These are phyloP conservation scores for Antennarius striatus DNA, from an alignment of 2,113 vertebrate species.

Conservation along the genomic window DNA sequence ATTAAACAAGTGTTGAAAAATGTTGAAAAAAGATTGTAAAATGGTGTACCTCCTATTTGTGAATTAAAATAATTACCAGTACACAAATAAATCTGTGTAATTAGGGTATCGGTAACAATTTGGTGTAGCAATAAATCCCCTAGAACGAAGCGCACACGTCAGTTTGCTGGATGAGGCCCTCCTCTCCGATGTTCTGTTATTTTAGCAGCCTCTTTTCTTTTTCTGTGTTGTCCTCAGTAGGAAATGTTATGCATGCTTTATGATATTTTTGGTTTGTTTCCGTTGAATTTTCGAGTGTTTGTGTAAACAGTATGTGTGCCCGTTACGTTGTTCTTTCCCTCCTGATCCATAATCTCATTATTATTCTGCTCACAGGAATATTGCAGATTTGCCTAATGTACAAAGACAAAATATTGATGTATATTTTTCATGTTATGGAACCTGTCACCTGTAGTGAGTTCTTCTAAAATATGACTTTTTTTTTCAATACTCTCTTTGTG, in stretches of 20 bases:
- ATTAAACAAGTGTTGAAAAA: constrained; percentile 64
- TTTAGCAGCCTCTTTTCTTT: constrained; percentile 68
- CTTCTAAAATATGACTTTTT: constrained; percentile 96
- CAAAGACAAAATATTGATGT: constrained; percentile 97
- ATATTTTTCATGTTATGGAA: constrained; percentile 99
- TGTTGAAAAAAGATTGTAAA: constrained; percentile 35
- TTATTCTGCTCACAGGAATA: constrained; percentile 81
- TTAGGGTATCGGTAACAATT: constrained; percentile 63
- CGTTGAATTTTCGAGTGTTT: constrained; percentile 56
- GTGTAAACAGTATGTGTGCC: constrained; percentile 29
- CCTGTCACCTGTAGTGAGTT: constrained; percentile 97
- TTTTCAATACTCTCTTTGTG: constrained; percentile 87
- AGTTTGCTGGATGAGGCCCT: constrained; percentile 64
- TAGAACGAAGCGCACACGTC: constrained; percentile 48
- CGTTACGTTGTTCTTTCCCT: constrained; percentile 49
- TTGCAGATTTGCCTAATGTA: constrained; percentile 90
- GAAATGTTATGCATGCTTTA: constrained; percentile 87
- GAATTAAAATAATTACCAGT: constrained; percentile 50
- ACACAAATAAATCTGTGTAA: constrained; percentile 61
- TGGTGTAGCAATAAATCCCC: constrained; percentile 79
- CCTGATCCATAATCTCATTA: constrained; percentile 71
- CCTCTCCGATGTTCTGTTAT: constrained; percentile 52
- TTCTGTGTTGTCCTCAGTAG: constrained; percentile 80
- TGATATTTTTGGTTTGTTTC: constrained; percentile 70
- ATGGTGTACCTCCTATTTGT: constrained; percentile 32